These are phyloP conservation scores for Diloba caeruleocephala DNA, from an alignment of 2,888 invertebrate species.

Conservation along the genomic window DNA sequence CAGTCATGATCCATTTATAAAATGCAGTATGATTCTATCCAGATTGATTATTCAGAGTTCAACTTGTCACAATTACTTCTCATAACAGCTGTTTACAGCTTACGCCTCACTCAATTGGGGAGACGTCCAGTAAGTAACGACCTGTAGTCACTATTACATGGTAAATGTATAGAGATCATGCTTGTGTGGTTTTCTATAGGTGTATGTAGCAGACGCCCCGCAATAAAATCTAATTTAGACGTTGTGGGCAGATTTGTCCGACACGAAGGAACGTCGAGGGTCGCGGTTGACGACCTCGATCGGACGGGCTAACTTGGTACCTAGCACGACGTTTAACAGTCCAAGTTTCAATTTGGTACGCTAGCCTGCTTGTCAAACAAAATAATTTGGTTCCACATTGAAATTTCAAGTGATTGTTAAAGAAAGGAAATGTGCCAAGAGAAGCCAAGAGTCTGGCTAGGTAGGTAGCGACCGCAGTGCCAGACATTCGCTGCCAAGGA, in stretches of 20 bases:
- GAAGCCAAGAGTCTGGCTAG: too few species aligned
- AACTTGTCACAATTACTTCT: slow-evolving; percentile 76
- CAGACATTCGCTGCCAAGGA: too few species aligned
- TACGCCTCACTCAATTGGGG: slow-evolving; percentile 78
- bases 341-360: slow-evolving; percentile 31
- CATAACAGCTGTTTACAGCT: slow-evolving; percentile 76
- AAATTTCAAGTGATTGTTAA: slow-evolving; percentile 10
- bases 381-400: slow-evolving; percentile 3
- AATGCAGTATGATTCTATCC: slow-evolving; percentile 44
- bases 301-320: slow-evolving; percentile 44
- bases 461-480: too few species aligned
- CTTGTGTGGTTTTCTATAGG: slow-evolving; percentile 66
- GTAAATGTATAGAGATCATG: slow-evolving; percentile 47
- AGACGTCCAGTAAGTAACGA: slow-evolving; percentile 65
- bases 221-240: slow-evolving; percentile 89
- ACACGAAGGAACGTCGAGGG: slow-evolving; percentile 74
- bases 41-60: slow-evolving; percentile 67
- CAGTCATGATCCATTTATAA: slow-evolving; percentile 38
- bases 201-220: slow-evolving; percentile 81
- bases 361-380: slow-evolving; percentile 12
- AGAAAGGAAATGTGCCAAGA: slow-evolving; percentile 5
- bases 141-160: slow-evolving; percentile 33
- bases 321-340: slow-evolving; percentile 39
- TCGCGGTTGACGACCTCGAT: slow-evolving; percentile 84
- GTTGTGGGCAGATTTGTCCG: slow-evolving; percentile 85